phyloP scores from a whole-genome alignment of 2,888 invertebrate species.

The Halictus quadricinctus region DNA sequence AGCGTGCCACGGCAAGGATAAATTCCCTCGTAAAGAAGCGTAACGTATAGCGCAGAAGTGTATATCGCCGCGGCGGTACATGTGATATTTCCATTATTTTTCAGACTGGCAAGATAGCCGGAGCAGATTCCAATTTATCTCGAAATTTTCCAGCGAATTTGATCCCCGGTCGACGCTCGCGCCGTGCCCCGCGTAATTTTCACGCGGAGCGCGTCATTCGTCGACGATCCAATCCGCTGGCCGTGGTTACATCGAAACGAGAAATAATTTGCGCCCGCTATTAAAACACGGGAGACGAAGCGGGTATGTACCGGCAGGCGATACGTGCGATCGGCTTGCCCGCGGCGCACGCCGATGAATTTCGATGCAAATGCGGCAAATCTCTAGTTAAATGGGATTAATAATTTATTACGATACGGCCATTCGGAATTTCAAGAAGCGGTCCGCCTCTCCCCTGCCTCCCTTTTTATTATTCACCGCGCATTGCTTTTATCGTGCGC shows the following conservation, averaged over 20 bases:
- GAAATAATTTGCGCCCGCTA: constrained; percentile 35
- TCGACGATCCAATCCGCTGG: constrained; percentile 18
- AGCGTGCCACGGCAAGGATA: not conserved
- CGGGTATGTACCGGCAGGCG: constrained; percentile 19
- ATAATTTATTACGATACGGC: constrained; percentile 51
- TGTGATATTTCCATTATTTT: constrained; percentile 14
- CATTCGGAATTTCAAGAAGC: constrained; percentile 52
- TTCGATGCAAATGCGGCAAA: constrained; percentile 54
- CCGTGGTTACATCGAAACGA: constrained; percentile 15
- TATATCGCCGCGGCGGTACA: not conserved
- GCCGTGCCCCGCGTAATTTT: constrained; percentile 31
- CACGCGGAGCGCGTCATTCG: constrained; percentile 18
- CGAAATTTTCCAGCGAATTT: constrained; percentile 11
- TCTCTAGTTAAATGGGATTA: constrained; percentile 57
- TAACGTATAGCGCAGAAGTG: not conserved
- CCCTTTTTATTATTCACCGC: constrained; percentile 52
- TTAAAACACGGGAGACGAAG: constrained; percentile 24
- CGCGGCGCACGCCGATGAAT: constrained; percentile 36
- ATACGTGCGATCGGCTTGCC: not conserved
- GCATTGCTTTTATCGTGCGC: constrained; percentile 54
- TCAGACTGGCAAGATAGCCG: not conserved
- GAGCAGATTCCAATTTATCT: constrained; percentile 2
- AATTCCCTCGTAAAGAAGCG: constrained; percentile 2
- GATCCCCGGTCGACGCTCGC: not conserved
- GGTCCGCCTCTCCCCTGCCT: not conserved